Base-by-base conservation (phyloP, 2,888 invertebrate genomes). In the Epirrhoe alternata region DNA sequence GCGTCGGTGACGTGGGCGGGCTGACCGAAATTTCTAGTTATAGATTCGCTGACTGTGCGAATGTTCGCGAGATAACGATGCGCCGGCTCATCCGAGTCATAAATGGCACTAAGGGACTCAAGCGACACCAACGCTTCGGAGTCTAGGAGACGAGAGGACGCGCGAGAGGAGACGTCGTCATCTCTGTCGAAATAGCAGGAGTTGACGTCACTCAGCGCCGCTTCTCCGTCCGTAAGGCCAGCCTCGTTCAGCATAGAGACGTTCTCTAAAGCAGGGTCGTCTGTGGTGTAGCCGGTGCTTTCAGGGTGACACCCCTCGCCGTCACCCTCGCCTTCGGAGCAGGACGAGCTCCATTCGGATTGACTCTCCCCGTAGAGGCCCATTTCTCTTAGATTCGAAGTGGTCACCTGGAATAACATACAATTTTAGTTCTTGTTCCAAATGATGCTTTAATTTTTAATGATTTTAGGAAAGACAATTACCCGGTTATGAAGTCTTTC, bases 191-290 rank as follows among this genome's bases (percentile, higher is more conserved):
- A 96, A 87, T 96, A 97, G 77, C 97, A 95, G 7, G 97, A 97
- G 90, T 97, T 97, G 57, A 97, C 97, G 88, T 97, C 97, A 78
- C 97, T 97, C 67, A 97, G 93, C 31, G 97, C 97, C 66, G 97
- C 97, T 94, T 97, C 97, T 8, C 97, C 97, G 90, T 97, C 97
- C 1, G 97, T 97, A 52, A 97, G 94, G 7, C 97, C 97, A 17
- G 97, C 96, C 88, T 97, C 97, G 88, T 97, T 97, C 16, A 97
- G 88, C 94, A 97, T 95, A 49, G 97, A 97, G 57, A 97, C 95
- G 87, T 97, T 97, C 87, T 97, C 97, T 10, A 97, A 92, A 14
- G 97, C 97, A 0, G 97, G 97, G 87, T 97, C 97, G 87, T 97
- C 97, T 0, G 97, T 97, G n/a, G 96, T 97, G 84, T 97, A 97